Percentiles rank a stretch among this genome's conserved stretches.
These are phyloP conservation scores for Drosophila obscura DNA, from an alignment of 1,140 invertebrate species.

Conservation along the genomic window DNA sequence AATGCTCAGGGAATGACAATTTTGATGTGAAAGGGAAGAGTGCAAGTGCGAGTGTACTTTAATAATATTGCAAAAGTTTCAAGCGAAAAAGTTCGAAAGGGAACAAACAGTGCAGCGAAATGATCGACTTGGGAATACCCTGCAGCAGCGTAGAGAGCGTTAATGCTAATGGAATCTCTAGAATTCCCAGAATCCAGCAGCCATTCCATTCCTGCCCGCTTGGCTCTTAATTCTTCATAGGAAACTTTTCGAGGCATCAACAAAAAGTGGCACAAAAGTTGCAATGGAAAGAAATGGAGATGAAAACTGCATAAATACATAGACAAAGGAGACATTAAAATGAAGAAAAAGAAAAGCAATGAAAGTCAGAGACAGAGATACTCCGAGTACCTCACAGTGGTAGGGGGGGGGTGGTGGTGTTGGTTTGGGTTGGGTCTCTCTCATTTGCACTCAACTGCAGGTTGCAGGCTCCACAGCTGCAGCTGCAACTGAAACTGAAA, in stretches of 20 bases:
- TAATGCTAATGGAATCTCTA: neutral
- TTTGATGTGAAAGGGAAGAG: constrained; percentile 44
- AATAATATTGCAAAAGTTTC: constrained; percentile 74
- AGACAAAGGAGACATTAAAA: constrained; percentile 59
- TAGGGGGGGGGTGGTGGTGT: constrained; percentile 10
- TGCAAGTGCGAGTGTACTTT: constrained; percentile 50
- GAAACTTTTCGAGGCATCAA: constrained; percentile 74
- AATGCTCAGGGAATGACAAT: constrained; percentile 27
- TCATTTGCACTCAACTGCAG: constrained; percentile 81
- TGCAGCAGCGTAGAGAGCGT: neutral
- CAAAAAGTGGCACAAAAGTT: constrained; percentile 65
- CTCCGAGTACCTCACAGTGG: constrained; percentile 31
- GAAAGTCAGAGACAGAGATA: constrained; percentile 65
- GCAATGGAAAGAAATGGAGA: constrained; percentile 37
- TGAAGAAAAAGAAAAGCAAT: constrained; percentile 69
- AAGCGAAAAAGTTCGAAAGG: constrained; percentile 34
- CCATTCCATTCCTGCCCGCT: too few species aligned
- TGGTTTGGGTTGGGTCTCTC: constrained; percentile 12
- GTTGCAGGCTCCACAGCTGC: constrained; percentile 26
- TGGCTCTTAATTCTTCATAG: neutral
- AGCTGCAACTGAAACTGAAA: too few species aligned
- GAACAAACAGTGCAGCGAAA: constrained; percentile 28
- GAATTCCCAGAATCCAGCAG: neutral
- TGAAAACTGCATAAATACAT: constrained; percentile 57
- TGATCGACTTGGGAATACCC: constrained; percentile 19